Evolutionary conservation across 2,797 vertebrate genomes (phyloP), one percentile per base, ranked within the genome.

Genomic region (Macropodus opercularis): DNA sequence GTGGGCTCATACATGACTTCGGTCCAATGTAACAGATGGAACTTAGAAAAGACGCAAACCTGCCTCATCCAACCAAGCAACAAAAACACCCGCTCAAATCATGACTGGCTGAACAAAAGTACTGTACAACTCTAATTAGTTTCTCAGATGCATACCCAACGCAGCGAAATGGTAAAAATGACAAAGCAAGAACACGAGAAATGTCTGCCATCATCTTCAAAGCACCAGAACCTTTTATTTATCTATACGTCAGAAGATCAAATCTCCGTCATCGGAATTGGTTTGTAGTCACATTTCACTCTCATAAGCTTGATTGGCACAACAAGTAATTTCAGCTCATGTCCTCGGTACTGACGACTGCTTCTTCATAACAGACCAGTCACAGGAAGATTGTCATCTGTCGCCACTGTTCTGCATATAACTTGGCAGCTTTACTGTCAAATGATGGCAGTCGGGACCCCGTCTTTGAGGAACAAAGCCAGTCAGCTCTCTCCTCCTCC

Each of bases 21-120:
- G 52, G 61, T 72, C 63, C 79, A 83, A 81, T 38, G 36, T 31
- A 63, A 76, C 81, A 86, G 79, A 85, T 86, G 78, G 82, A 72
- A 61, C 71, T 21, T 3, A 36, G 22, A 48, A 67, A 69, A 69
- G 60, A 78, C 46, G 69, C 60, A 80, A 75, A 85, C 58, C 61
- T 72, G 55, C 48, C 67, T 71, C 60, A 77, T 77, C 72, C 51
- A 72, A 67, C 12, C 54, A 27, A 18, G 49, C 24, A 76, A 54
- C 31, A 75, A 68, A n/a, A 79, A 56, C 59, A 34, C 36, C 47
- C 7, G 14, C 47, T 67, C 41, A 31, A 22, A 40, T 24, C 13
- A 40, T 23, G 40, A 79, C 39, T 63, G 71, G 63, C 56, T 68
- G 72, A 57, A 72, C 44, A 21, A 68, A 61, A n/a, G n/a, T n/a